phyloP scores from a whole-genome alignment of 2,113 vertebrate genomes.

The Psittacus erithacus region DNA sequence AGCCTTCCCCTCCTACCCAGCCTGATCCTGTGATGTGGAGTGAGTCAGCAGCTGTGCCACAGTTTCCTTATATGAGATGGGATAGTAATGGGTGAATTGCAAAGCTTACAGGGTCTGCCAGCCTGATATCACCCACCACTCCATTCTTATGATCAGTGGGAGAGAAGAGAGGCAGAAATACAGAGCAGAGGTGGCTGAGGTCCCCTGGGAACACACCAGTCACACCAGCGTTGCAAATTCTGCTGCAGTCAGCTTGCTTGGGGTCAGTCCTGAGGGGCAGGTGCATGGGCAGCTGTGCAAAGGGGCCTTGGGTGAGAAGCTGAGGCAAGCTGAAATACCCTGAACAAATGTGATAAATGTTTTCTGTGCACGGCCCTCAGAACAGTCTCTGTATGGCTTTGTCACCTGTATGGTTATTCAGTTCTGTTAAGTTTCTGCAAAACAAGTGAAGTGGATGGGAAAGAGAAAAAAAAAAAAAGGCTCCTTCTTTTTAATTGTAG shows the following conservation, averaged over 20 bases:
- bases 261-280: not conserved
- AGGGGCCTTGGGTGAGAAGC: not conserved
- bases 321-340: not conserved
- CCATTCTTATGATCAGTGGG: not conserved
- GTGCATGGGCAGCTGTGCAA: not conserved
- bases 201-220: not conserved
- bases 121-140: not conserved
- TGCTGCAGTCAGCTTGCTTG: rapidly evolving
- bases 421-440: not conserved
- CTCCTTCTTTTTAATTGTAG: conserved; percentile 27
- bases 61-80: not conserved
- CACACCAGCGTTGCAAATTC: not conserved
- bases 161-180: not conserved
- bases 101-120: not conserved
- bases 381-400: not conserved
- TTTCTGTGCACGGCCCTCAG: not conserved
- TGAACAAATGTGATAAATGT: not conserved
- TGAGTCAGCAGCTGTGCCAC: not conserved
- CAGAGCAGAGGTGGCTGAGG: not conserved
- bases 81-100: not conserved
- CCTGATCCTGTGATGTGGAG: not conserved
- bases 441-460: not conserved
- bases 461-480: not conserved
- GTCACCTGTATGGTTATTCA: not conserved
- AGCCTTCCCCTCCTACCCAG: not conserved